Conservation (phyloP, 2,797 vertebrate species). For the Melopsittacus undulatus region DNA sequence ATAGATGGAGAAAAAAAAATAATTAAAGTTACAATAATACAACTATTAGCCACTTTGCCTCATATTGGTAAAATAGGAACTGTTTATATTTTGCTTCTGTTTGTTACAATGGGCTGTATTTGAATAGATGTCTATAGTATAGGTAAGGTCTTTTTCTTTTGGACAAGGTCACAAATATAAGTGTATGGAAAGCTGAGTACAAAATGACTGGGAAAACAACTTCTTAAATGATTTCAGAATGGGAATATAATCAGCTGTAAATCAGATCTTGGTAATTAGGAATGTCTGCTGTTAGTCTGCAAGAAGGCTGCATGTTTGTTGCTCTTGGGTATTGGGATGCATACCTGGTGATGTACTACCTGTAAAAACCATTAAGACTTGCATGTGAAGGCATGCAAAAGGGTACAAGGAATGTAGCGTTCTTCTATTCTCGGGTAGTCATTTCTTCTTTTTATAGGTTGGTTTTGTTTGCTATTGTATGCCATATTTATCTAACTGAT, state of each 20-base stretch:
- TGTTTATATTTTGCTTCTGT: neutral
- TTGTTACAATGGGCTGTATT: neutral
- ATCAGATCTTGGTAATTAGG: neutral
- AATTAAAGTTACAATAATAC: neutral
- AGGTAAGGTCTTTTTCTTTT: neutral
- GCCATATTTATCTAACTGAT: neutral
- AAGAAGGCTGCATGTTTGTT: neutral
- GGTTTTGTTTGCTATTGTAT: neutral
- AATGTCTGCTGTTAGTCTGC: neutral
- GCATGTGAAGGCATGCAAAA: neutral
- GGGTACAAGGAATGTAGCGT: accelerated
- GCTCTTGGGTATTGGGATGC: neutral
- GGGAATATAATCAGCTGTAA: neutral
- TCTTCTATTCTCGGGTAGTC: neutral
- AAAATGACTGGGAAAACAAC: neutral
- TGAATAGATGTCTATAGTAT: neutral
- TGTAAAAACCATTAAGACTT: neutral
- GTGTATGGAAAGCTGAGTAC: neutral
- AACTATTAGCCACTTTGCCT: neutral
- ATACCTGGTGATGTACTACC: neutral
- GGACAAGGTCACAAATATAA: neutral
- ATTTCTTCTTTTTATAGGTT: neutral
- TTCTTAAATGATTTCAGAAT: neutral
- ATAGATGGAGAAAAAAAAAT: neutral
- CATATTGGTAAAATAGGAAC: neutral